Conservation (phyloP, 1,140 invertebrate species). For the Arctopsyche grandis region DNA sequence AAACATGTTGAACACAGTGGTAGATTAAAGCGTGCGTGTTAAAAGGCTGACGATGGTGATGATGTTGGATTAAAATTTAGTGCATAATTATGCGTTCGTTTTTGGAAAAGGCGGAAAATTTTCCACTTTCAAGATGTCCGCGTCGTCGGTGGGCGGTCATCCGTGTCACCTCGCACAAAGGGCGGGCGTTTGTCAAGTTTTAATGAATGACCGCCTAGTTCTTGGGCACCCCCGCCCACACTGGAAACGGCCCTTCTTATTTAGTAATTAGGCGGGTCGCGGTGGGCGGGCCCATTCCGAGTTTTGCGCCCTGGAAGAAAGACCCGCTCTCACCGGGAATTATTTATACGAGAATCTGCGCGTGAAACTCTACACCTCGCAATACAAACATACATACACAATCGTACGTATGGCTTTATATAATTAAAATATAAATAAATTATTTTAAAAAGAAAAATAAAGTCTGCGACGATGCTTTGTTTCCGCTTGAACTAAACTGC, state of each 20-base stretch:
- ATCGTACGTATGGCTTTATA: too few relatives aligned
- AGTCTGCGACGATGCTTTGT: too few relatives aligned
- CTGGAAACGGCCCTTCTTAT: conserved; percentile 46
- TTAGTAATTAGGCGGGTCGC: conserved; percentile 48
- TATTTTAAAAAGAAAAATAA: too few relatives aligned
- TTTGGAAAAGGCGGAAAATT: neutral
- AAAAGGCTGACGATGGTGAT: too few relatives aligned
- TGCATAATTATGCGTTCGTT: neutral
- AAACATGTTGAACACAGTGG: too few relatives aligned
- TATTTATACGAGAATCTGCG: neutral
- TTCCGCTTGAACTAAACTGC: too few relatives aligned
- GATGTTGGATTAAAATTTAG: too few relatives aligned
- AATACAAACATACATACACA: neutral
- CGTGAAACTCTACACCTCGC: neutral
- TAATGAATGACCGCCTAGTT: conserved; percentile 53
- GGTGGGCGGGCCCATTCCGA: neutral
- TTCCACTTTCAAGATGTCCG: neutral
- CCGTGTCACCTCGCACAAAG: conserved; percentile 32
- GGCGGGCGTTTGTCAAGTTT: conserved; percentile 52
- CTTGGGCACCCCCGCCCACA: conserved; percentile 28
- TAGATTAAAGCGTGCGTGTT: too few relatives aligned
- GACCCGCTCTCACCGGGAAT: conserved; percentile 7
- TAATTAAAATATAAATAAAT: too few relatives aligned
- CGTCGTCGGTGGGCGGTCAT: neutral
- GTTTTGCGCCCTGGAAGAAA: conserved; percentile 25